Conservation (phyloP, 2,113 vertebrate genomes). For the Scartelaos histophorus region DNA sequence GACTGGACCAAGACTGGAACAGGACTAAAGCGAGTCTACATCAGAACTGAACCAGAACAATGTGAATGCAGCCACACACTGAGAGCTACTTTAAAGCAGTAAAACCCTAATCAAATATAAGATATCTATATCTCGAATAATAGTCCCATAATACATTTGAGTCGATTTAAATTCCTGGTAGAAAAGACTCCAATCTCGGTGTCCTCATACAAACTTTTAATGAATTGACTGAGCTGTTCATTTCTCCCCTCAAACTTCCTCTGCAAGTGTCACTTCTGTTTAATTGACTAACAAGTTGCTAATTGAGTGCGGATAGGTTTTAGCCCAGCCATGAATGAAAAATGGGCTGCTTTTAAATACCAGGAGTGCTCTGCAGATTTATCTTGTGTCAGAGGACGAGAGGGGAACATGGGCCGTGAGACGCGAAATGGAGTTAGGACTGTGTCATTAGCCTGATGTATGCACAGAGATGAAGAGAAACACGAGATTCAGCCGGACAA, state of each 20-base stretch:
- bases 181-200: constrained; percentile 28
- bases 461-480: neutral
- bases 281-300: constrained; percentile 55
- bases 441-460: constrained; percentile 33
- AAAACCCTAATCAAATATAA: too few relatives aligned
- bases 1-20: too few relatives aligned
- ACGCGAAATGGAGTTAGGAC: constrained; percentile 23
- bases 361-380: constrained; percentile 35
- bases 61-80: too few relatives aligned
- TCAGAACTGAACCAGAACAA: too few relatives aligned
- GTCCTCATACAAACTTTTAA: constrained; percentile 27
- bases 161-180: constrained; percentile 21
- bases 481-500: neutral
- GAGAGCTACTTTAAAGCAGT: too few relatives aligned
- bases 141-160: neutral
- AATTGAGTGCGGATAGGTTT: constrained; percentile 62
- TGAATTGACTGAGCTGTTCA: constrained; percentile 37
- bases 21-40: too few relatives aligned
- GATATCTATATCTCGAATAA: too few relatives aligned
- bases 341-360: constrained; percentile 25
- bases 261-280: constrained; percentile 42
- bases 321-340: constrained; percentile 56
- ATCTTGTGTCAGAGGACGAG: constrained; percentile 29
- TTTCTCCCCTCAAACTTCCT: constrained; percentile 36
- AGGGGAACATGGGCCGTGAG: constrained; percentile 24